A percentile compares a stretch with the other conserved stretches of the same genome.
Evolutionary conservation across 2,888 invertebrate species (phyloP).

Genomic region (Athalia rosae): DNA sequence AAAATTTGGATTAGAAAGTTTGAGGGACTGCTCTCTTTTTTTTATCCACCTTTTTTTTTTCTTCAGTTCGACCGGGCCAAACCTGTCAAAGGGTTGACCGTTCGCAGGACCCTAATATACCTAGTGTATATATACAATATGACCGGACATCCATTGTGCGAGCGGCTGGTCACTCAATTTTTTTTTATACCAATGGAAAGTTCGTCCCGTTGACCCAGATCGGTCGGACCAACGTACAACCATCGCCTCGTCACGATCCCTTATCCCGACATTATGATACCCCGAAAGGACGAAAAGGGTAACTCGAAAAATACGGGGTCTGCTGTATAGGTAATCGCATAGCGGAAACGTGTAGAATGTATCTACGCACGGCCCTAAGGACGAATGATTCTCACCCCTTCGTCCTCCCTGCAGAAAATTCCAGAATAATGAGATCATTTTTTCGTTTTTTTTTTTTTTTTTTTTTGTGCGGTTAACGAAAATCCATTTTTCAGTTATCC

Average conservation of each 20-base stretch:
- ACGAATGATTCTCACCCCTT: no score
- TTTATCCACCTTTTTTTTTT: slow-evolving; percentile 35
- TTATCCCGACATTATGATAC: neutral
- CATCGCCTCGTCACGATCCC: neutral
- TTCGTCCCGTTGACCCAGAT: slow-evolving; percentile 52
- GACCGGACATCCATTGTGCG: slow-evolving; percentile 46
- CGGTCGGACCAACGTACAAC: neutral
- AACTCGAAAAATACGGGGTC: no score
- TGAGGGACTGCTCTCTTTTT: slow-evolving; percentile 49
- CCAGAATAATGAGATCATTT: no score
- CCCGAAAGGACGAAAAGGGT: no score
- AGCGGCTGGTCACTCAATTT: slow-evolving; percentile 38
- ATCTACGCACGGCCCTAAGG: no score
- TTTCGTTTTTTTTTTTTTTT: no score
- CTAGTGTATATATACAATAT: no score
- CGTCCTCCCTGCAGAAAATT: no score
- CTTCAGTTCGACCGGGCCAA: slow-evolving; percentile 33
- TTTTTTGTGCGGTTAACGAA: no score
- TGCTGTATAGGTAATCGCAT: no score
- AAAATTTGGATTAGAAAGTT: slow-evolving; percentile 56
- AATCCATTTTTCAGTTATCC: no score
- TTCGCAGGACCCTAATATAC: slow-evolving; percentile 44
- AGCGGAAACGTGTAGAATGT: no score
- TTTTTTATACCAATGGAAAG: slow-evolving; percentile 51
- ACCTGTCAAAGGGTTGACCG: slow-evolving; percentile 50